Conservation (phyloP, 2,113 vertebrate species). For the Anoura caudifer region DNA sequence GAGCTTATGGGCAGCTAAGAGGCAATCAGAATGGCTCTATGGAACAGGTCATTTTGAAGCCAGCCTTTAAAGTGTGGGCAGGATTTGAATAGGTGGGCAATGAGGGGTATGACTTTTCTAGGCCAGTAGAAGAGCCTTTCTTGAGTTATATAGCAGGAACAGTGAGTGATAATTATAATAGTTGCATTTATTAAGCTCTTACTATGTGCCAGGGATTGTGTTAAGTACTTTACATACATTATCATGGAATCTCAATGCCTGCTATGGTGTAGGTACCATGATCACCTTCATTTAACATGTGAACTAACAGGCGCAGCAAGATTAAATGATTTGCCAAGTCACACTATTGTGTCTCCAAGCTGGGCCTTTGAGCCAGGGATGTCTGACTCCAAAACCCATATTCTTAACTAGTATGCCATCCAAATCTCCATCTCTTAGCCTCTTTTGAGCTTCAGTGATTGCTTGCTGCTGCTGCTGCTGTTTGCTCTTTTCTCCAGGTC, state of each 20-base stretch:
- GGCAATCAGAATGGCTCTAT: neutral
- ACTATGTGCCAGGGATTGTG: neutral
- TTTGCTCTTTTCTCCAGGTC: neutral
- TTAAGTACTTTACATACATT: neutral
- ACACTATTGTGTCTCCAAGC: neutral
- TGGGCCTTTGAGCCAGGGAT: neutral
- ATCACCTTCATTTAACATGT: neutral
- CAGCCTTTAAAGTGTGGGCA: neutral
- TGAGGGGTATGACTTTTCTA: neutral
- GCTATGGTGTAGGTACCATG: neutral
- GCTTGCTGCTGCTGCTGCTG: neutral
- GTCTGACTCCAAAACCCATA: neutral
- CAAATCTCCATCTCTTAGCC: neutral
- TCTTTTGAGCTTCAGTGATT: neutral
- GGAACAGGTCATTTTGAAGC: neutral
- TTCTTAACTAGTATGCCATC: neutral
- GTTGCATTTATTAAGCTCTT: neutral
- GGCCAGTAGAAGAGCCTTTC: neutral
- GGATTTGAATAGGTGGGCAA: neutral
- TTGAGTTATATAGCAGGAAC: neutral
- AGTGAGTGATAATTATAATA: neutral
- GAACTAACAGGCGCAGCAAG: neutral
- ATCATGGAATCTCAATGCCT: neutral
- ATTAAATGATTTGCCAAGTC: neutral
- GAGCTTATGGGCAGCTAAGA: neutral